Percentiles rank a stretch among this genome's conserved stretches.
Evolutionary conservation across 2,113 vertebrate genomes (phyloP).

Genomic region (Scolopax mira): DNA sequence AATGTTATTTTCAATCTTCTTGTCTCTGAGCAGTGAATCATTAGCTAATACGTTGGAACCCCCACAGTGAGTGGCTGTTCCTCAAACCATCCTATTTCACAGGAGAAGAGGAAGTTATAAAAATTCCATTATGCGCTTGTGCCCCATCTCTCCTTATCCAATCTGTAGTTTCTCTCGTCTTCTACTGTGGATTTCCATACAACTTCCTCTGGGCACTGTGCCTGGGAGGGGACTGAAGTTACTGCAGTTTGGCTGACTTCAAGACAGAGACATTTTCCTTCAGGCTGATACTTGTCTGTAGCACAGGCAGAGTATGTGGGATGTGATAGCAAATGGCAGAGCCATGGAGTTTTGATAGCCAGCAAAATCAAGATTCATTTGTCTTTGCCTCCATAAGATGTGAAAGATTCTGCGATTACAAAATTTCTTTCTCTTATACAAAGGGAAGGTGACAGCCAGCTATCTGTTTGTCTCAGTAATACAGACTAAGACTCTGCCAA

Average conservation of each 20-base stretch:
- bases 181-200: background rate
- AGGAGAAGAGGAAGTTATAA: background rate
- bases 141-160: background rate
- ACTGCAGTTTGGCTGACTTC: background rate
- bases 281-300: background rate
- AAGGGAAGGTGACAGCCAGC: background rate
- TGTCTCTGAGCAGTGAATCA: background rate
- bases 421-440: background rate
- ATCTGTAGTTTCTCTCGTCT: background rate
- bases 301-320: background rate
- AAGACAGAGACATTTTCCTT: background rate
- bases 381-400: background rate
- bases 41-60: background rate
- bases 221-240: background rate
- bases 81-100: background rate
- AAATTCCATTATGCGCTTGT: background rate
- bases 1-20: background rate
- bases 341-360: background rate
- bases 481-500: background rate
- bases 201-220: background rate
- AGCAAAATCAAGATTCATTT: background rate
- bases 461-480: background rate
- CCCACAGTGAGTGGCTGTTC: fast-evolving
- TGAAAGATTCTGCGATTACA: background rate
- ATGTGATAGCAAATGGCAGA: background rate